These are phyloP conservation scores for Hirtodrosophila cameraria DNA, from an alignment of 2,888 invertebrate species.

Conservation along the genomic window DNA sequence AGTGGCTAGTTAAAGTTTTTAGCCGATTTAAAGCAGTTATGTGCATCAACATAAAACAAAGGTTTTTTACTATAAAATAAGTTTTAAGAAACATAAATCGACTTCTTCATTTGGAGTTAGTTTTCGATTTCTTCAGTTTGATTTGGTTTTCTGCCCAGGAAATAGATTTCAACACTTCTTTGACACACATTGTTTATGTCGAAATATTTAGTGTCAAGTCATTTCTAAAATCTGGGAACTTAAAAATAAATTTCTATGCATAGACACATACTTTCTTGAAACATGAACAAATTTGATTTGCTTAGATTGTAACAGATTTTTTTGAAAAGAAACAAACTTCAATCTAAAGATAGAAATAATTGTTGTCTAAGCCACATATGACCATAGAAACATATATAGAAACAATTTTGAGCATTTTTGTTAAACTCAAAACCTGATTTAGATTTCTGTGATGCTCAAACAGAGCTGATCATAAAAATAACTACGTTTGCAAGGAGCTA, in stretches of 20 bases:
- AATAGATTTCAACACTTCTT: slow-evolving; percentile 36
- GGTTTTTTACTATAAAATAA: slow-evolving; percentile 2
- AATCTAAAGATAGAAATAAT: slow-evolving; percentile 2
- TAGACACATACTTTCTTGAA: neutral
- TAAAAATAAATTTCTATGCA: slow-evolving; percentile 15
- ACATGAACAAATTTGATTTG: slow-evolving; percentile 1
- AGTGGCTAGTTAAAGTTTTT: no score
- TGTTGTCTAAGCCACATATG: slow-evolving; percentile 1
- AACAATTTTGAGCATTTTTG: no score
- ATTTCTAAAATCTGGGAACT: slow-evolving; percentile 53
- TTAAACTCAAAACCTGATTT: no score
- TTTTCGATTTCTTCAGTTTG: no score
- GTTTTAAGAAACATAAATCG: no score
- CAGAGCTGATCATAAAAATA: no score
- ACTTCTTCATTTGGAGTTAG: no score
- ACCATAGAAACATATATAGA: no score
- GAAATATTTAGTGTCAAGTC: slow-evolving; percentile 46
- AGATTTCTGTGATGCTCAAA: no score
- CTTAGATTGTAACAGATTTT: neutral
- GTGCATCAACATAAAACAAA: no score
- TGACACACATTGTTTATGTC: slow-evolving; percentile 53
- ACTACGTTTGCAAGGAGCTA: no score
- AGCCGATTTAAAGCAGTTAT: no score
- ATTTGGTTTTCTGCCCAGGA: neutral
- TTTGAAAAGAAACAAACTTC: slow-evolving; percentile 1